phyloP scores from a whole-genome alignment of 2,797 vertebrate species.

The Sebastes steindachneri region DNA sequence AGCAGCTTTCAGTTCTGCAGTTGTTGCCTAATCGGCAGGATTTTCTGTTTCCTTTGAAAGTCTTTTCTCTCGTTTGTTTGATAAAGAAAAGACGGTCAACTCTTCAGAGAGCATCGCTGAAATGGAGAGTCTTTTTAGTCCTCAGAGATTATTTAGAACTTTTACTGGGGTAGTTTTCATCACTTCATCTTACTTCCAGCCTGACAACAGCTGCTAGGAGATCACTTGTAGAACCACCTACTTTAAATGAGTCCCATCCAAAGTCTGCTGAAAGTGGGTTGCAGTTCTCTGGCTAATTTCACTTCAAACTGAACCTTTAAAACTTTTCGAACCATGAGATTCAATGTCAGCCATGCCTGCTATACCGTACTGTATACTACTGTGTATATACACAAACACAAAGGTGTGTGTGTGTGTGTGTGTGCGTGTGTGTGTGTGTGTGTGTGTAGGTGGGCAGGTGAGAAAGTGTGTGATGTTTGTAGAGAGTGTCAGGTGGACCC shows the following conservation, averaged over 20 bases:
- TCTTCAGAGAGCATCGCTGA: background rate
- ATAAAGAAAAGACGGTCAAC: background rate
- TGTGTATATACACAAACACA: background rate
- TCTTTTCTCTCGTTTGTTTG: background rate
- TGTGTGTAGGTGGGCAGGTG: background rate
- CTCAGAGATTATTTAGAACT: background rate
- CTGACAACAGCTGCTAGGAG: background rate
- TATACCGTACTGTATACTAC: background rate
- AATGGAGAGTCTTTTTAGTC: background rate
- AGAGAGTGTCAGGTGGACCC: background rate
- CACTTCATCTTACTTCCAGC: background rate
- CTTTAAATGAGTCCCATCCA: background rate
- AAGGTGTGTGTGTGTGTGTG: too few relatives aligned
- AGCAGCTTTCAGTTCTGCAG: background rate
- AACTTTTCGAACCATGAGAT: background rate
- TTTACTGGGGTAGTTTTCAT: background rate
- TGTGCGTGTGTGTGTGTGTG: too few relatives aligned
- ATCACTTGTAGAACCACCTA: background rate
- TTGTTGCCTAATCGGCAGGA: background rate
- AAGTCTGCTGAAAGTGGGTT: background rate
- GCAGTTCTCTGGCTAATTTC: background rate
- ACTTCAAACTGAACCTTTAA: background rate
- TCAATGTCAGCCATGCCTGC: background rate
- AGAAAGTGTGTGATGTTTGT: background rate
- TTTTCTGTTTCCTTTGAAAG: background rate